phyloP scores from a whole-genome alignment of 2,888 invertebrate species.

The Artemia sinica region DNA sequence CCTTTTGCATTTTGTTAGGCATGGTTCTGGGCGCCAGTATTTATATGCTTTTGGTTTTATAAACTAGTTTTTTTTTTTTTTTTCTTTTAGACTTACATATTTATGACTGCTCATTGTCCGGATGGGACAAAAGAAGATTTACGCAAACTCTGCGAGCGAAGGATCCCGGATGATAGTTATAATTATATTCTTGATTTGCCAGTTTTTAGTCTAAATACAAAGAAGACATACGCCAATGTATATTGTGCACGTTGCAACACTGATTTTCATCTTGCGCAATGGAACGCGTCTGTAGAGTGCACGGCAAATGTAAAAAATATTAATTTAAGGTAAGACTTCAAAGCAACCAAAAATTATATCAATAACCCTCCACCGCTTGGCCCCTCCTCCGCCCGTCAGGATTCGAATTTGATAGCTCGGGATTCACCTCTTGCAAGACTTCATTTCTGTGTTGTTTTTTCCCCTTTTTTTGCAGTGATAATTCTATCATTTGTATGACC shows the following conservation, averaged over 20 bases:
- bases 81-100: not conserved
- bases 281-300: constrained; percentile 16
- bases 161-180: constrained; percentile 17
- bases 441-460: too few relatives aligned
- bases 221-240: constrained; percentile 28
- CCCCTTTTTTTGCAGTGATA: too few relatives aligned
- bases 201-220: constrained; percentile 25
- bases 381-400: too few relatives aligned
- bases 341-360: too few relatives aligned
- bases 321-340: not conserved
- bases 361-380: too few relatives aligned
- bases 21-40: too few relatives aligned
- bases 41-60: too few relatives aligned
- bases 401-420: too few relatives aligned
- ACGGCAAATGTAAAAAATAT: not conserved
- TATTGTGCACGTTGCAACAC: constrained; percentile 29
- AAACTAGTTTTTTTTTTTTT: not conserved
- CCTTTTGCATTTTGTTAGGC: too few relatives aligned
- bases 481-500: too few relatives aligned
- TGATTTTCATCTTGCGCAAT: constrained; percentile 22
- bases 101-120: constrained; percentile 14
- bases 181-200: constrained; percentile 28
- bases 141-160: not conserved
- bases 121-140: not conserved
- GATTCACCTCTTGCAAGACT: too few relatives aligned